These are phyloP conservation scores for Hemithea aestivaria DNA, from an alignment of 2,888 invertebrate genomes.

Conservation along the genomic window DNA sequence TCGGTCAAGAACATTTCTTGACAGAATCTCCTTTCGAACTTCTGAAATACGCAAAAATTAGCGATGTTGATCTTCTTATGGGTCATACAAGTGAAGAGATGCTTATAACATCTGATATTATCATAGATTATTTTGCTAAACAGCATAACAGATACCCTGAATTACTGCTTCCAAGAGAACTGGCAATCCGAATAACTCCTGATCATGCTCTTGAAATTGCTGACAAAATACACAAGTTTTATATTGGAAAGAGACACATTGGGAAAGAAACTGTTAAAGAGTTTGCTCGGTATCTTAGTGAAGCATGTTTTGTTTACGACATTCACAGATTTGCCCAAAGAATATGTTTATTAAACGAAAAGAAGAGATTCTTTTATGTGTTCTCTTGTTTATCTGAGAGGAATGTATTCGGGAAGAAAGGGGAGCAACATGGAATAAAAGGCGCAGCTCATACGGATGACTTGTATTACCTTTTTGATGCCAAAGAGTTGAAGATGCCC, in stretches of 20 bases:
- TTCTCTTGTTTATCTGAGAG: conserved; percentile 44
- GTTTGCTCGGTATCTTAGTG: conserved; percentile 32
- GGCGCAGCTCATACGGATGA: conserved; percentile 55
- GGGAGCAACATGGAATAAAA: conserved; percentile 35
- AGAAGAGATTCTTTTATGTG: conserved; percentile 33
- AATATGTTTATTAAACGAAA: conserved; percentile 13
- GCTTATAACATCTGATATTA: conserved; percentile 2
- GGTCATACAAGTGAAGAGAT: conserved; percentile 84
- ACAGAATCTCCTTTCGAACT: conserved; percentile 25
- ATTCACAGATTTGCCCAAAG: conserved; percentile 23
- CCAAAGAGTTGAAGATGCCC: conserved; percentile 33
- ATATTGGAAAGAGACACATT: conserved; percentile 37
- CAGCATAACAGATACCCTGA: conserved; percentile 37
- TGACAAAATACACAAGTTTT: conserved; percentile 38
- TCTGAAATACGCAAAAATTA: conserved; percentile 51
- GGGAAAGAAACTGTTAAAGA: conserved; percentile 31
- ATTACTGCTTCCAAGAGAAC: conserved; percentile 39
- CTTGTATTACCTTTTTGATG: conserved; percentile 47
- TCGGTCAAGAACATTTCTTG: conserved; percentile 31
- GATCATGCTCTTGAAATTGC: conserved; percentile 34
- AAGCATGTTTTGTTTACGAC: conserved; percentile 31
- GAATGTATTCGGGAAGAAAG: conserved; percentile 37
- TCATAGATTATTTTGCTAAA: conserved; percentile 15
- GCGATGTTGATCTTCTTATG: conserved; percentile 79
- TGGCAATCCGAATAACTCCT: conserved; percentile 30